These are phyloP conservation scores for Enteromius treurensis DNA, from an alignment of 2,797 vertebrate species.

Conservation along the genomic window DNA sequence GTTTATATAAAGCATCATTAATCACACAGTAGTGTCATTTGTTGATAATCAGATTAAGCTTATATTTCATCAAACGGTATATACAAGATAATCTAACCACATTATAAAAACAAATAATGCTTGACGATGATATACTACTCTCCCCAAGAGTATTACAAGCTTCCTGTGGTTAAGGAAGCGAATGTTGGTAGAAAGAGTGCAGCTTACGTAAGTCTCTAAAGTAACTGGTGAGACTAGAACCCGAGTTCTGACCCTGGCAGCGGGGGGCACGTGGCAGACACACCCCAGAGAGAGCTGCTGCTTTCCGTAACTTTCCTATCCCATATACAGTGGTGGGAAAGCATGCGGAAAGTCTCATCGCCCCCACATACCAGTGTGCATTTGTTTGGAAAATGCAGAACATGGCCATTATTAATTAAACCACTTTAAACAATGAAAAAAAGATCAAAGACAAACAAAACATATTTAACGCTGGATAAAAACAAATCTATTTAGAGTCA, in stretches of 20 bases:
- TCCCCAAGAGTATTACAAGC: background rate
- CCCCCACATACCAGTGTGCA: slow-evolving; percentile 24
- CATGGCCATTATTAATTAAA: slow-evolving; percentile 5
- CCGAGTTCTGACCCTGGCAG: slow-evolving; percentile 30
- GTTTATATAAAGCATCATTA: background rate
- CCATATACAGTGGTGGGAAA: background rate
- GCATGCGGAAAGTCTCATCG: background rate
- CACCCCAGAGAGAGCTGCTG: slow-evolving; percentile 15
- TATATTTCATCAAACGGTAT: background rate
- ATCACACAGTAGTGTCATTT: background rate
- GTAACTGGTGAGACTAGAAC: slow-evolving; percentile 31
- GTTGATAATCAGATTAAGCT: background rate
- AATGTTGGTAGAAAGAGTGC: slow-evolving; percentile 20
- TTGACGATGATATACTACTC: background rate
- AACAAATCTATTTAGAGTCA: background rate
- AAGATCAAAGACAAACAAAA: background rate
- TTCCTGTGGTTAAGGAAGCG: slow-evolving; percentile 21
- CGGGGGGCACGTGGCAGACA: slow-evolving; percentile 30
- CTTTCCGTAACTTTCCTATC: slow-evolving; percentile 15
- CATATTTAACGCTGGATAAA: background rate
- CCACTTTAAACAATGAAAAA: background rate
- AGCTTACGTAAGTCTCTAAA: slow-evolving; percentile 9
- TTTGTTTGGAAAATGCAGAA: background rate
- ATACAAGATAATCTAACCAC: background rate
- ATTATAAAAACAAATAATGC: slow-evolving; percentile 1